Evolutionary conservation across 2,888 invertebrate species (phyloP), one percentile per base, ranked within the genome.

Genomic region (Agrenia bidenticulata): DNA sequence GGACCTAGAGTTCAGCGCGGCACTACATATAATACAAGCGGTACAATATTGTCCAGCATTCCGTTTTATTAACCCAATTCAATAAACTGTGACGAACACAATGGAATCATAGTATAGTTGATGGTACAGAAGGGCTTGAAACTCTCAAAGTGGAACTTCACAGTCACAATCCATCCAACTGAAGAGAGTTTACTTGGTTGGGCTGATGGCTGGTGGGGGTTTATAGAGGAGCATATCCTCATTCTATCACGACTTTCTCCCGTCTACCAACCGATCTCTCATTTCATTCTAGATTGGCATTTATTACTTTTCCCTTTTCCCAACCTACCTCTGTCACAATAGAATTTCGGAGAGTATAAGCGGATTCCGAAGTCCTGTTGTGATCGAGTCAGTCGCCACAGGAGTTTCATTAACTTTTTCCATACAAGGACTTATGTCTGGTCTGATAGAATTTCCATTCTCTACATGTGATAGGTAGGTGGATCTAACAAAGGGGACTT

Each of bases 381-480:
- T 19, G 45, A 17, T 45, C n/a, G 9, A 45, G 45, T 15, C 45
- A 45, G 45, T 19, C 45, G 45, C 45, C 45, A 19, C 45, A 45
- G 45, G 45, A 45, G 45, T 45, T 45, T 45, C 45, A 45, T 45
- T 45, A 45, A 45, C 45, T 45, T 45, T n/a, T 45, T 15, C 15
- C 45, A 45, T 15, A 15, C 45, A 15, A 15, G 19, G 4, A 5
- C 45, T 5, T 19, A n/a, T n/a, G n/a, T n/a, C n/a, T n/a, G n/a
- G n/a, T 17, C n/a, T n/a, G n/a, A 15, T 45, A 5, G 45, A 11
- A 5, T 45, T 17, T 15, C 5, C 45, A 5, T n/a, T 32, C 11
- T 32, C 5, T 32, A 32, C 4, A 32, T 32, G 32, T 7, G 32
- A 32, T 11, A 32, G 4, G 32, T 32, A 5, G 5, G n/a, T 19